A percentile compares a stretch with the other conserved stretches of the same genome.
Evolutionary conservation across 2,113 vertebrate genomes (phyloP).

Genomic region (Boleophthalmus pectinirostris): DNA sequence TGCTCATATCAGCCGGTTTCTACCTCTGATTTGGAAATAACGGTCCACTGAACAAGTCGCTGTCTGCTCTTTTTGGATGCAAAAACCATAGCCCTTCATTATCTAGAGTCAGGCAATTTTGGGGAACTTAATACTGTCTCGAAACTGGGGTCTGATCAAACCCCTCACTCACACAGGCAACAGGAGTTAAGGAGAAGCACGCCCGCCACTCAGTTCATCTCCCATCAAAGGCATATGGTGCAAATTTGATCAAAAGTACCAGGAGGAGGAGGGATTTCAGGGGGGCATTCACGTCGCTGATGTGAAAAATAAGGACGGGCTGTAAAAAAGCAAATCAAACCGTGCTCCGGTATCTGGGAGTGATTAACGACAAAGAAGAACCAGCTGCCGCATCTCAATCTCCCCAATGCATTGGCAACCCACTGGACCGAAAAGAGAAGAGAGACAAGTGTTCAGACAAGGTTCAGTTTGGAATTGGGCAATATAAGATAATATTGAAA

Average conservation of each 20-base stretch:
- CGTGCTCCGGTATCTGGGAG: constrained; percentile 73
- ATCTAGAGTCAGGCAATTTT: constrained; percentile 73
- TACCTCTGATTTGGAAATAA: constrained; percentile 71
- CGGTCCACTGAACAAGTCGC: constrained; percentile 69
- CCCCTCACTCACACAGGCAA: constrained; percentile 55
- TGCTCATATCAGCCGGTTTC: constrained; percentile 47
- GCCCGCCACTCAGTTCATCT: constrained; percentile 69
- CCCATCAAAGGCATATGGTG: constrained; percentile 80
- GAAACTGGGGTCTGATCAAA: constrained; percentile 71
- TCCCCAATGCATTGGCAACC: constrained; percentile 54
- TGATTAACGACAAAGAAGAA: constrained; percentile 78
- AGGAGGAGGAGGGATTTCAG: constrained; percentile 27
- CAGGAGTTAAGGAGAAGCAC: constrained; percentile 71
- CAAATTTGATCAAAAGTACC: constrained; percentile 81
- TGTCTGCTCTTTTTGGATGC: constrained; percentile 69
- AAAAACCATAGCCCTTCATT: constrained; percentile 71
- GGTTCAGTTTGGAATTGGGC: not conserved
- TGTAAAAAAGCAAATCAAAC: constrained; percentile 80
- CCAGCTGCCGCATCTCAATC: constrained; percentile 75
- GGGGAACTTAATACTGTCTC: constrained; percentile 74
- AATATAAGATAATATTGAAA: not conserved
- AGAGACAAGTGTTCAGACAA: constrained; percentile 46
- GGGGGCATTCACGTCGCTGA: constrained; percentile 68
- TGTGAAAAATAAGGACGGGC: constrained; percentile 79
- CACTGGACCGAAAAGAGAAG: constrained; percentile 28